phyloP scores from a whole-genome alignment of 2,888 invertebrate species.

The Cybosia mesomella region DNA sequence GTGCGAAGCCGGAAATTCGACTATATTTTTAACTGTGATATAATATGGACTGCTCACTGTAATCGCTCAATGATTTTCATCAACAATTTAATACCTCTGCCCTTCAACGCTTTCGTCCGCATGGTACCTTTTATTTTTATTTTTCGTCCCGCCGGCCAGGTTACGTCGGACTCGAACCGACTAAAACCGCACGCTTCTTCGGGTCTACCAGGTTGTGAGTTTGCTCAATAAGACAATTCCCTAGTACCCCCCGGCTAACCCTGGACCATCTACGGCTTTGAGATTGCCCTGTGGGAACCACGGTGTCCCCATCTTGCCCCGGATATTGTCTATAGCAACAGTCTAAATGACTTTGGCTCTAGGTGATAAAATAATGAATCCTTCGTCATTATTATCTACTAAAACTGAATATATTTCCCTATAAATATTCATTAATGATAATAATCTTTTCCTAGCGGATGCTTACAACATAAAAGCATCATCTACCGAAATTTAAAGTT shows the following conservation, averaged over 20 bases:
- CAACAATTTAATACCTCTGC: not conserved
- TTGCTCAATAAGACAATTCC: too few relatives aligned
- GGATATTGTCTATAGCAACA: conserved; percentile 8
- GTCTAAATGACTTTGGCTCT: conserved; percentile 17
- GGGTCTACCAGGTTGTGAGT: too few relatives aligned
- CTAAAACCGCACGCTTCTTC: too few relatives aligned
- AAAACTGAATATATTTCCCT: not conserved
- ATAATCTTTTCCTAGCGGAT: not conserved
- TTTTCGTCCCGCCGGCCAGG: too few relatives aligned
- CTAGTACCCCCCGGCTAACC: too few relatives aligned
- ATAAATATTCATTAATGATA: not conserved
- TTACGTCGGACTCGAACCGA: too few relatives aligned
- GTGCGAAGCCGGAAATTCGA: not conserved
- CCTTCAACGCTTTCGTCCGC: not conserved
- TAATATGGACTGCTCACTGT: not conserved
- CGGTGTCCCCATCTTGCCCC: too few relatives aligned
- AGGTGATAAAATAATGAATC: too few relatives aligned
- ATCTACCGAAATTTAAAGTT: not conserved
- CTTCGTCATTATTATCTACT: not conserved
- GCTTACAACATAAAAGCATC: not conserved
- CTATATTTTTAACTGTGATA: not conserved
- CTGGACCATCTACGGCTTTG: too few relatives aligned
- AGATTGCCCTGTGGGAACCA: too few relatives aligned
- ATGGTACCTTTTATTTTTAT: not conserved
- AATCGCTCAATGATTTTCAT: not conserved